Evolutionary conservation across 2,888 invertebrate genomes (phyloP), one percentile per base, ranked within the genome.

Genomic region (Agrochola litura): DNA sequence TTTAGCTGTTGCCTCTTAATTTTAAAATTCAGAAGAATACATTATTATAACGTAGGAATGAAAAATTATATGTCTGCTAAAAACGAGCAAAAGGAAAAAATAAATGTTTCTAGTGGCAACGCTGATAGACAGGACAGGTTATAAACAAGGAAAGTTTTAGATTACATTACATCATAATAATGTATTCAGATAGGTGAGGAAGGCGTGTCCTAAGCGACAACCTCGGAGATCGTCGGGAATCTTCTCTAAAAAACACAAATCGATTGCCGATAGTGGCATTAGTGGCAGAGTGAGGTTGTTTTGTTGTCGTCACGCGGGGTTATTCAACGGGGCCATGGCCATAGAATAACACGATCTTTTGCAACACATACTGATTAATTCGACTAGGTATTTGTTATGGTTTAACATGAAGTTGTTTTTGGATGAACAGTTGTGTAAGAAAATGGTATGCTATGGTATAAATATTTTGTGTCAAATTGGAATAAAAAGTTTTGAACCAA

Each of bases 341-440:
- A 78, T 86, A 88, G 87, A 87, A 89, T 81, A 89, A 88, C 85
- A 83, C 78, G 87, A 83, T 86, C 43, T 81, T 87, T 81, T 78
- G 77, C 76, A 63, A 82, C 56, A 54, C 37, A 79, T 63, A 30
- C 72, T 76, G 72, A 76, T 85, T 78, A 85, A 73, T 72, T 76
- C 60, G 52, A 74, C 60, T 70, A 49, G 25, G n/a, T 74, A 67
- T 81, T 80, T 76, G 49, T 52, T 37, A 10, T 61, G 30, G 46
- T 74, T 30, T 67, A 70, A 60, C 19, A 49, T 43, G 16, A 56
- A 49, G n/a, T 58, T 58, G 41, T 60, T 41, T 37, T 12, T 22
- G 19, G 43, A 58, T 46, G 12, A 41, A 22, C 3, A 16, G 10
- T 12, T 58, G 4, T n/a, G 30, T 43, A 65, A 19, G 25, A 56